Conservation (phyloP, 2,888 invertebrate species). For the Fragum fragum region DNA sequence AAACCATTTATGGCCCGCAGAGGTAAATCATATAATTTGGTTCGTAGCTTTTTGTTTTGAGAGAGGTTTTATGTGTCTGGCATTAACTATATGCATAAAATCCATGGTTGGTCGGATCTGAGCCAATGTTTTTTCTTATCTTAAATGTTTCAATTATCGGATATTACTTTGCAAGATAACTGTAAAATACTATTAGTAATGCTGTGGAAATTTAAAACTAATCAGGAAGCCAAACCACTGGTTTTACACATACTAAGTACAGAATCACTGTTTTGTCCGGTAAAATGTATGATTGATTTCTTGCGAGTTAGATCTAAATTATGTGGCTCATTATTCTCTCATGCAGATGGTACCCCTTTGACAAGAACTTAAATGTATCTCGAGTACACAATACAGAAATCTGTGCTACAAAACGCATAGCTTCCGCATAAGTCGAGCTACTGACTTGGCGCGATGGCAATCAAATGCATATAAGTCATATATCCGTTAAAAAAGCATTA, state of each 20-base stretch:
- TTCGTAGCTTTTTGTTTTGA: constrained; percentile 14
- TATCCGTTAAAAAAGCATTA: too few relatives aligned
- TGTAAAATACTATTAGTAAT: background rate
- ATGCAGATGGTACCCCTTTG: background rate
- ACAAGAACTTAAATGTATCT: constrained; percentile 4
- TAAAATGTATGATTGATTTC: background rate
- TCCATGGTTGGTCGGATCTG: background rate
- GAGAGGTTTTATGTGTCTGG: background rate
- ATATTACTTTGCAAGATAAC: background rate
- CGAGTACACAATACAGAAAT: background rate
- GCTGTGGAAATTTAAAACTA: background rate
- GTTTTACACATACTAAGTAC: background rate
- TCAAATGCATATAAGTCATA: too few relatives aligned
- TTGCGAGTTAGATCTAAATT: background rate
- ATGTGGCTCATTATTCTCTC: background rate
- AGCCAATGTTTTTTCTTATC: background rate
- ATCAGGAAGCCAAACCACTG: background rate
- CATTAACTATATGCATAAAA: constrained; percentile 2
- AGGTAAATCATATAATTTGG: background rate
- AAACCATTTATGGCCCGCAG: background rate
- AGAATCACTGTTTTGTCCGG: background rate
- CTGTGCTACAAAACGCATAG: constrained; percentile 2
- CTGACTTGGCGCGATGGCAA: background rate
- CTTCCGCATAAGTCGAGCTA: background rate
- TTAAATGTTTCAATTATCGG: background rate